phyloP scores from a whole-genome alignment of 2,888 invertebrate species.

The Tetragnatha montana region DNA sequence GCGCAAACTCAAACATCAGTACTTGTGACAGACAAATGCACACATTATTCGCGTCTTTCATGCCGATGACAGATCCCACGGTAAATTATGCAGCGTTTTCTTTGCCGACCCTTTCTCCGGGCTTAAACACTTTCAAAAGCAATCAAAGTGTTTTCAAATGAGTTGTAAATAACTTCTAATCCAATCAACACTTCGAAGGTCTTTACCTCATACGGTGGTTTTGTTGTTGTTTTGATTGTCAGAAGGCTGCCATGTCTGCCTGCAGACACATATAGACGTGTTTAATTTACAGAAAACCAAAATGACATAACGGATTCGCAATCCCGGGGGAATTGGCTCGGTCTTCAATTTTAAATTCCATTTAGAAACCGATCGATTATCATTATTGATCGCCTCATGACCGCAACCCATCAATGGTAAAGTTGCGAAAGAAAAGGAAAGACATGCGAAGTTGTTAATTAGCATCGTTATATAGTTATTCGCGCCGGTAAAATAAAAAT shows the following conservation, averaged over 20 bases:
- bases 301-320: slow-evolving; percentile 26
- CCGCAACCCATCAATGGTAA: background rate
- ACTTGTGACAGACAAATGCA: background rate
- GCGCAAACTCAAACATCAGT: background rate
- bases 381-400: slow-evolving; percentile 28
- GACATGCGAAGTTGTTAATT: slow-evolving; percentile 22
- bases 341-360: slow-evolving; percentile 25
- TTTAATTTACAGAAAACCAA: background rate
- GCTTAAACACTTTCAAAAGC: background rate
- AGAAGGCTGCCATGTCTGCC: background rate
- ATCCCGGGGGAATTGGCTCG: slow-evolving; percentile 3
- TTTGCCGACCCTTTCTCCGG: background rate
- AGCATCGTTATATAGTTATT: slow-evolving; percentile 23
- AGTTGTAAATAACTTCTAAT: background rate
- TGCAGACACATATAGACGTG: background rate
- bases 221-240: background rate
- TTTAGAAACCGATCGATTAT: slow-evolving; percentile 30
- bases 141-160: background rate
- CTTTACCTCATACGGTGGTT: background rate
- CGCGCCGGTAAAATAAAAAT: background rate
- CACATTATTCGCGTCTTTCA: background rate
- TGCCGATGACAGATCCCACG: background rate
- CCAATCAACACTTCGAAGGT: background rate
- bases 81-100: background rate
- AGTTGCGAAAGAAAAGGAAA: background rate